Evolutionary conservation across 2,113 vertebrate genomes (phyloP), one percentile per base, ranked within the genome.

Genomic region (Eptesicus fuscus): DNA sequence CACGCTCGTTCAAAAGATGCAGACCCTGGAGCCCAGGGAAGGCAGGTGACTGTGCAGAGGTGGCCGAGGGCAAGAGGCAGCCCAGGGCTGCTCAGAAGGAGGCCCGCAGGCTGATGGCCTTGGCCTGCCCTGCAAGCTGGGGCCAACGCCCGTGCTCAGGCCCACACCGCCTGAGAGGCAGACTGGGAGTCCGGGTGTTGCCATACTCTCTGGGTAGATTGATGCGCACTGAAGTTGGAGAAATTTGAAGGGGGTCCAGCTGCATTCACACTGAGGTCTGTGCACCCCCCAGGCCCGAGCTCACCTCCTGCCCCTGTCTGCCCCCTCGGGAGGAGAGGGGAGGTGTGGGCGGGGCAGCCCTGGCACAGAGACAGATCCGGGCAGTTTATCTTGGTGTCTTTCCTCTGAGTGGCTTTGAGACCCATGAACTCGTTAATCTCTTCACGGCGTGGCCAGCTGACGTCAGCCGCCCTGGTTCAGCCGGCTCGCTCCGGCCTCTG

Each of bases 361-460:
- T 44, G 77, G 83, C 17, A 32, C 32, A 73, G 82, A 42, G 69
- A 18, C 63, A 37, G 67, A 40, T 74, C 70, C 28, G 6, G 32
- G 20, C 8, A 7, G 63, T 84, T 96, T 91, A 74, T 93, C 53
- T 51, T 92, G 40, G 42, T 69, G 69, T 91, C 13, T 87, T 32
- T 28, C 88, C 56, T 61, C 30, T 28, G 12, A 84, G 65, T 32
- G 37, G 44, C 70, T 76, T 67, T 59, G 56, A 90, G 59, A 79
- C 71, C 67, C 17, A n/a, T n/a, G 80, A 84, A 90, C 79, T 95
- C 84, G 32, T 95, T 84, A 87, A 90, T 90, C 70, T 95, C 94
- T 84, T 87, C 87, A 88, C 84, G 88, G 85, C 90, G 95, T 85
- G 90, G 70, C 16, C 37, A 71, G 44, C 71, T 96, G 93, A 95